Evolutionary conservation across 2,113 vertebrate genomes (phyloP).

Genomic region (Gila orcuttii): DNA sequence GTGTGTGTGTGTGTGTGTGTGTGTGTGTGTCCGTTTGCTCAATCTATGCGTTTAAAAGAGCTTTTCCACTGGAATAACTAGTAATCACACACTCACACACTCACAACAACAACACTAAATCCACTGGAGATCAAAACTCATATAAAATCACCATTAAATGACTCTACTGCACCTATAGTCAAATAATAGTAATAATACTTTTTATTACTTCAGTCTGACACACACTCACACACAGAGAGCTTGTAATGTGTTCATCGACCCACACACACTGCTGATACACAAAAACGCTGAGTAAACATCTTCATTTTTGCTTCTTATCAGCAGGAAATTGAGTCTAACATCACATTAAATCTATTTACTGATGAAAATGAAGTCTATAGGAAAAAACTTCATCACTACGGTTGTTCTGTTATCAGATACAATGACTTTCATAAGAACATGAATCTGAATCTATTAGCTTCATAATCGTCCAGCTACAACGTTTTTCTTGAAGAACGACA

Average conservation of each 20-base stretch:
- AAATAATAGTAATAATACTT: not conserved
- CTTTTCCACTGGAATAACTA: conserved; percentile 12
- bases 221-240: too few species aligned
- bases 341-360: not conserved
- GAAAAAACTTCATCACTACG: not conserved
- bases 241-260: too few species aligned
- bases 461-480: not conserved
- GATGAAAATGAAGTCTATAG: not conserved
- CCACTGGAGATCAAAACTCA: not conserved
- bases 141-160: not conserved
- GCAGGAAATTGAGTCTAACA: not conserved
- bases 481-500: not conserved
- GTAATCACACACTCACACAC: not conserved
- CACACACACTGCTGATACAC: too few species aligned
- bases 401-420: not conserved
- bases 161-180: not conserved
- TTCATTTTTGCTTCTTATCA: not conserved
- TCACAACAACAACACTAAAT: not conserved
- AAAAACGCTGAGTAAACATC: not conserved
- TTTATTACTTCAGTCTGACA: too few species aligned
- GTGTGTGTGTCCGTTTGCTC: too few species aligned
- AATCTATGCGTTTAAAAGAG: not conserved
- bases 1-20: too few species aligned
- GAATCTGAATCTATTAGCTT: not conserved
- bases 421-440: not conserved